Evolutionary conservation across 2,888 invertebrate species (phyloP), one percentile per base, ranked within the genome.

Genomic region (Physocephala rufipes): DNA sequence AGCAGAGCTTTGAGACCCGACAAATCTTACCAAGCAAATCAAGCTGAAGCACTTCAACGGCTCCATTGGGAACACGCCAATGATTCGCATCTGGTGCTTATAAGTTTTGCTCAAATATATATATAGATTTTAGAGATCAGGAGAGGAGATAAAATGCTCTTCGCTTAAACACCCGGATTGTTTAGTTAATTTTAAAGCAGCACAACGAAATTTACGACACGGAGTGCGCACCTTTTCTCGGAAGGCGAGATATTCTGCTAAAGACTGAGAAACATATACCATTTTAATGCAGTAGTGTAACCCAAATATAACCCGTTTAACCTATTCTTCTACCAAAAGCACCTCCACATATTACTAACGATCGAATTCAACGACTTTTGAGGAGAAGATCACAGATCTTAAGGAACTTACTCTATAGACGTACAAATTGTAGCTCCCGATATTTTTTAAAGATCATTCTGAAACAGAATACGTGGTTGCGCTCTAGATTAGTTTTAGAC

Each of bases 261-360:
- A 86, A 86, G 85, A 86, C 85, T 86, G 85, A 86, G 85, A 83
- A 53, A 21, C 30, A 47, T 16, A 24, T 45, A 19, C n/a, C 13
- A 21, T 51, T 62, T 51, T 15, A 55, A 24, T 55, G 21, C 15
- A 30, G 30, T 21, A 21, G 24, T 26, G 43, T 64, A 66, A 53
- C 55, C 53, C 53, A 66, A 59, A 66, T 36, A 24, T 58, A 58
- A 58, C 36, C 55, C 36, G 36, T 67, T 55, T 58, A 67, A 67
- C 58, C 67, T 67, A 51, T 47, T 24, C 45, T 43, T 45, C n/a
- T 30, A 19, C 36, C 15, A 43, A 16, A 43, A 15, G 53, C 45
- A 63, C 45, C 24, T 15, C 7, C 28, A 24, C 59, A 36, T 36
- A 7, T 36, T 36, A 9, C 9, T 36, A 36, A 36, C 36, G 36